Conservation (phyloP, 2,113 vertebrate species). For the Myiozetetes cayanensis region DNA sequence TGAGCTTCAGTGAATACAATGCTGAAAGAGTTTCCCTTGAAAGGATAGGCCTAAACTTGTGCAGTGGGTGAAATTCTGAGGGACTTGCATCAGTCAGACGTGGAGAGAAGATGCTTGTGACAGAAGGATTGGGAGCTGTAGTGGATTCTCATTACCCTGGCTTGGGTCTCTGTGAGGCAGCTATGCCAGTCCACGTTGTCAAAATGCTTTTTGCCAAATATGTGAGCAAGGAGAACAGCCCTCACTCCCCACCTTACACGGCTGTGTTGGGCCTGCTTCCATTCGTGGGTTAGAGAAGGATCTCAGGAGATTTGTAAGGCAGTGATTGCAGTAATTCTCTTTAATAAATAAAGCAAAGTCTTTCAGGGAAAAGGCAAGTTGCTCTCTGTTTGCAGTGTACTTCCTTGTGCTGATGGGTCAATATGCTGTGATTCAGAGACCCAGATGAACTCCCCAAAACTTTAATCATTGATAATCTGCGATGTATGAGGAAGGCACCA, state of each 20-base stretch:
- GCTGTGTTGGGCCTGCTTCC: background rate
- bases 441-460: background rate
- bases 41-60: background rate
- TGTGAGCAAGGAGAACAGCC: background rate
- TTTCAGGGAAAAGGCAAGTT: background rate
- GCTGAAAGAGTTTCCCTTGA: background rate
- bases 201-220: background rate
- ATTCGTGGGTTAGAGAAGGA: background rate
- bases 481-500: background rate
- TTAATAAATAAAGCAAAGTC: background rate
- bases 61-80: background rate
- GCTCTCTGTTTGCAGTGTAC: background rate
- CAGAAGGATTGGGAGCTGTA: background rate
- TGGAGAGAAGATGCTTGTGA: background rate
- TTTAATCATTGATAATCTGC: background rate
- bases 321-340: background rate
- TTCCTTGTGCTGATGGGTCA: background rate
- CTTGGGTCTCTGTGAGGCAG: background rate
- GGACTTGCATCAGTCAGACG: background rate
- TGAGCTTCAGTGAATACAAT: background rate
- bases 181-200: fast-evolving
- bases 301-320: background rate
- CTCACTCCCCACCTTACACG: fast-evolving
- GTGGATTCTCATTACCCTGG: background rate
- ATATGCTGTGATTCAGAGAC: background rate